A percentile compares a stretch with the other conserved stretches of the same genome.
Conservation (phyloP, 1,140 invertebrate genomes). For the Hesperophylax magnus region DNA sequence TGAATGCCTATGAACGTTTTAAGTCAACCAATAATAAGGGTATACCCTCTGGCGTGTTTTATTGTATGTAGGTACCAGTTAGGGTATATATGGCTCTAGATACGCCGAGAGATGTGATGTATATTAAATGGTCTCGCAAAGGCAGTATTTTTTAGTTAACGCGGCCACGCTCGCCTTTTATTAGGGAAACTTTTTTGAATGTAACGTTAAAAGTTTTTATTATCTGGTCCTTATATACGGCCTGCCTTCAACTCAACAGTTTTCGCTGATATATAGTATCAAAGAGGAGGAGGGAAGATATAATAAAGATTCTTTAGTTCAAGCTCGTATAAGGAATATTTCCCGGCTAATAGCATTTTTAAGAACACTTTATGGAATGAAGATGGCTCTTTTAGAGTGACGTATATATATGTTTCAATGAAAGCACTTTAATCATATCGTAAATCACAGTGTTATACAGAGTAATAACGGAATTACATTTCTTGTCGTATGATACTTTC, state of each 20-base stretch:
- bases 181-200: conserved; percentile 33
- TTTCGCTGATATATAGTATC: conserved; percentile 28
- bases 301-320: conserved; percentile 13
- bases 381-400: neutral
- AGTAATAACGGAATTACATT: neutral
- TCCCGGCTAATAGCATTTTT: neutral
- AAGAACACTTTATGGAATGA: conserved; percentile 4
- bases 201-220: conserved; percentile 40
- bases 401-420: neutral
- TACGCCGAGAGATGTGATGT: neutral
- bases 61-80: no score
- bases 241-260: conserved; percentile 30
- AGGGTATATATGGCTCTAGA: no score
- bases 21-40: no score
- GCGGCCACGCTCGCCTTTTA: conserved; percentile 34
- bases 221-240: conserved; percentile 38
- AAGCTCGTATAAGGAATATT: conserved; percentile 11
- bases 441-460: neutral
- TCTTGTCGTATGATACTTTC: no score
- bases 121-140: conserved; percentile 29
- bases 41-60: no score
- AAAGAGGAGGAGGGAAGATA: neutral
- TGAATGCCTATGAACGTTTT: no score
- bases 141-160: conserved; percentile 38
- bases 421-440: neutral